Percentiles rank a stretch among this genome's conserved stretches.
Evolutionary conservation across 2,888 invertebrate genomes (phyloP).

Genomic region (Diaperis boleti): DNA sequence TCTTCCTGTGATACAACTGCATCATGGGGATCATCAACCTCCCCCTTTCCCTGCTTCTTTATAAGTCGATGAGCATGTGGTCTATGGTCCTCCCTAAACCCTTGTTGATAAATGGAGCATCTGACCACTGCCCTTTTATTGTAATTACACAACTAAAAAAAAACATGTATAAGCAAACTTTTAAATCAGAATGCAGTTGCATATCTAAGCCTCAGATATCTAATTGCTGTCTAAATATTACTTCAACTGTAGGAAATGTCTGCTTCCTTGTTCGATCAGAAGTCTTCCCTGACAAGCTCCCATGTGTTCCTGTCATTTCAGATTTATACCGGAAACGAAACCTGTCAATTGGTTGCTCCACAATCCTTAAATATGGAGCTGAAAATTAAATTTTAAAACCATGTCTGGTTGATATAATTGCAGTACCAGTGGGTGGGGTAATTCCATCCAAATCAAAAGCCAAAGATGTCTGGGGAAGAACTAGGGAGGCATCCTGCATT

Average conservation of each 20-base stretch:
- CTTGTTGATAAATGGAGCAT: constrained; percentile 76
- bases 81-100: constrained; percentile 48
- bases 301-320: constrained; percentile 90
- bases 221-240: too few species aligned
- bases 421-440: not conserved
- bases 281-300: constrained; percentile 78
- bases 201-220: too few species aligned
- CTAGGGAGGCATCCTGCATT: constrained; percentile 26
- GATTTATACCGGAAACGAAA: constrained; percentile 88
- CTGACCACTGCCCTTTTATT: constrained; percentile 74
- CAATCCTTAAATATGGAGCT: constrained; percentile 71
- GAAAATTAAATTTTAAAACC: constrained; percentile 28
- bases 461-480: constrained; percentile 20
- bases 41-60: constrained; percentile 69
- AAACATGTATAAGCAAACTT: constrained; percentile 37
- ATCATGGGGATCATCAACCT: constrained; percentile 78
- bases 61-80: constrained; percentile 82
- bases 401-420: not conserved
- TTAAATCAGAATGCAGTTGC: not conserved
- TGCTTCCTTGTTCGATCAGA: constrained; percentile 72
- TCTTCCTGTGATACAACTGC: constrained; percentile 69
- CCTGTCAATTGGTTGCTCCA: constrained; percentile 82
- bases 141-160: constrained; percentile 68
- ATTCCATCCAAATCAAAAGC: constrained; percentile 20
- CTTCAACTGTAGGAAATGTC: constrained; percentile 82